Conservation (phyloP, 2,113 vertebrate genomes). For the Cyprinodon brontotheroides region DNA sequence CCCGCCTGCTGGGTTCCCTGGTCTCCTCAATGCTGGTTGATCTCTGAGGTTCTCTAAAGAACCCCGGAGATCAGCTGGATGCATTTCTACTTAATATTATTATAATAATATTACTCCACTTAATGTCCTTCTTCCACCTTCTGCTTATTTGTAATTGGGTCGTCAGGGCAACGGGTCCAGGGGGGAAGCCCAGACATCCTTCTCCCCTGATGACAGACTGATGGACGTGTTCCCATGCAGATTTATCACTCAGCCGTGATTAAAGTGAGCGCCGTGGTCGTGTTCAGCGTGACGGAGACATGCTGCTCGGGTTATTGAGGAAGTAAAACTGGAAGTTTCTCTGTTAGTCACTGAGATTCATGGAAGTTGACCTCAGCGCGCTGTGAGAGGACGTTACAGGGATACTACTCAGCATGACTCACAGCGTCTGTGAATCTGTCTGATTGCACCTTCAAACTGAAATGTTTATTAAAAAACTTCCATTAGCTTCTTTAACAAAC, state of each 20-base stretch:
- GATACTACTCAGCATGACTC: slow-evolving; percentile 11
- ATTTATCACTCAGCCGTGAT: neutral
- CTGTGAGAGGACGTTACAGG: neutral
- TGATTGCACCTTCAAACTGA: neutral
- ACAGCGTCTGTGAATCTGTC: neutral
- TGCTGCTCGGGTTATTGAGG: neutral
- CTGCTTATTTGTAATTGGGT: too few species aligned
- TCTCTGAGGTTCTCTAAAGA: neutral
- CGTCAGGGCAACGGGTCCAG: too few species aligned
- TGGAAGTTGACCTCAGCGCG: slow-evolving; percentile 2
- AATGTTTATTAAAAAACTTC: neutral
- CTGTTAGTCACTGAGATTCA: slow-evolving; percentile 26
- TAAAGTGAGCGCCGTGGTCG: neutral
- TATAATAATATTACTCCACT: too few species aligned
- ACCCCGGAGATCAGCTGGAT: neutral
- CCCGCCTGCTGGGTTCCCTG: too few species aligned
- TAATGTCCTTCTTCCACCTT: too few species aligned
- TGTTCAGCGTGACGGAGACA: neutral
- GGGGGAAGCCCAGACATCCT: too few species aligned
- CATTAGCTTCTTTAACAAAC: neutral
- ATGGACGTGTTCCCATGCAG: neutral
- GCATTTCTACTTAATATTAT: too few species aligned
- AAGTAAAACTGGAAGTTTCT: slow-evolving; percentile 20
- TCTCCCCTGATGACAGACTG: too few species aligned
- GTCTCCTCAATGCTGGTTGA: too few species aligned